Evolutionary conservation across 1,140 invertebrate genomes (phyloP), one percentile per base, ranked within the genome.

Genomic region (Meteorus sp.): DNA sequence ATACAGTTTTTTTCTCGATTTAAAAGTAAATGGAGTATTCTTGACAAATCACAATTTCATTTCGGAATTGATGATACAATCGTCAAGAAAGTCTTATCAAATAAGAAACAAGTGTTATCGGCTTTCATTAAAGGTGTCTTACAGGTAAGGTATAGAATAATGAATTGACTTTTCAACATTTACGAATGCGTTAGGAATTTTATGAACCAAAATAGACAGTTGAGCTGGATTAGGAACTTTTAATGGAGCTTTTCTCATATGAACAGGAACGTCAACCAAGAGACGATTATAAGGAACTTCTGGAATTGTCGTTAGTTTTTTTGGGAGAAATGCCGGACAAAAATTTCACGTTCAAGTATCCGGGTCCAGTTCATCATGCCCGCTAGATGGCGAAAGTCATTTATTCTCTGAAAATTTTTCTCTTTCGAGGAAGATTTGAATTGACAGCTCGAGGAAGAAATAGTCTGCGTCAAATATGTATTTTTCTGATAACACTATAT

Each of bases 321-420:
- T 44, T 68, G 13, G 66, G 62, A 56, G 54, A 15, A n/a, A 17
- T 43, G 6, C 35, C 20, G 5, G 11, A 20, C 5, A 3, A 39
- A 4, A 19, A 44, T 23, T 13, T 53, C 47, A 55, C 35, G 51
- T 56, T 63, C 53, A 61, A 39, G 59, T 11, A 41, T 48, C 67
- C 67, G 48, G 59, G 64, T 50, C 55, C 67, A 25, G 58, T 74
- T 57, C 62, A 69, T 62, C 62, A 69, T 52, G 64, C 72, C 39
- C 31, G 72, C 20, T 75, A 71, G 69, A 72, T 75, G 70, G 67
- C 71, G 61, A 77, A 68, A 65, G 69, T 68, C 17, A 56, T 75
- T 19, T 74, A 75, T 44, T 56, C 50, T 37, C 58, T 73, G 19
- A 75, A 76, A 64, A 50, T 50, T n/a, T 50, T 27, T 25, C 6